A percentile compares a stretch with the other conserved stretches of the same genome.
Evolutionary conservation across 1,140 invertebrate genomes (phyloP).

Genomic region (Heliconius melpomene): DNA sequence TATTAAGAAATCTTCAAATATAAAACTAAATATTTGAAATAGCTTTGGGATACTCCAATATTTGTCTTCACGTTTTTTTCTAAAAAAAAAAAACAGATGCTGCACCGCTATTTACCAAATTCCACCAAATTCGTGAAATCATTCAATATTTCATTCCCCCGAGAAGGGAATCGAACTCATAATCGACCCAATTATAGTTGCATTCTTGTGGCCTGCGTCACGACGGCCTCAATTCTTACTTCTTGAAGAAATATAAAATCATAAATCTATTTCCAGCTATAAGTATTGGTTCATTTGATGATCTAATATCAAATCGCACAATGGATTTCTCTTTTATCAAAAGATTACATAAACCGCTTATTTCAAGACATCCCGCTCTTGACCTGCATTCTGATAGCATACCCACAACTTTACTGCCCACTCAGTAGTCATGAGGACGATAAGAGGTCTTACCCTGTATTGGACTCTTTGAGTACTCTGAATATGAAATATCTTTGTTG

Average conservation of each 20-base stretch:
- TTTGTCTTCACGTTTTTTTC: too few species aligned
- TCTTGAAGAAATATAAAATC: not conserved
- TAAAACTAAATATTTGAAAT: too few species aligned
- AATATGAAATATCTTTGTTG: conserved; percentile 27
- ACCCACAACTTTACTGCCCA: conserved; percentile 26
- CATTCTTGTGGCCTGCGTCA: too few species aligned
- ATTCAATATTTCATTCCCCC: too few species aligned
- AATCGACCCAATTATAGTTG: too few species aligned
- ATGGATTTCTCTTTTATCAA: conserved; percentile 17
- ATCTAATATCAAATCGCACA: conserved; percentile 5
- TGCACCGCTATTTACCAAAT: too few species aligned
- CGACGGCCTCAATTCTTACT: too few species aligned
- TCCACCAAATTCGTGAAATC: too few species aligned
- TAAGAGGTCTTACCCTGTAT: conserved; percentile 31
- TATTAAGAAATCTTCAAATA: too few species aligned
- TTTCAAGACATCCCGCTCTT: conserved; percentile 21
- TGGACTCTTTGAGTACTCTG: conserved; percentile 25
- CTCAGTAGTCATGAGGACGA: conserved; percentile 25
- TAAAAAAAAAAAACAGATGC: too few species aligned
- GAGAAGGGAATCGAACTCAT: too few species aligned
- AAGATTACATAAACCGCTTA: conserved; percentile 25
- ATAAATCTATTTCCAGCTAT: not conserved
- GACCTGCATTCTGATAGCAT: conserved; percentile 19
- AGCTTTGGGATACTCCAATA: too few species aligned
- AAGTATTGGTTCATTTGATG: not conserved